Evolutionary conservation across 2,888 invertebrate species (phyloP), one percentile per base, ranked within the genome.

Genomic region (Platypus cylindrus): DNA sequence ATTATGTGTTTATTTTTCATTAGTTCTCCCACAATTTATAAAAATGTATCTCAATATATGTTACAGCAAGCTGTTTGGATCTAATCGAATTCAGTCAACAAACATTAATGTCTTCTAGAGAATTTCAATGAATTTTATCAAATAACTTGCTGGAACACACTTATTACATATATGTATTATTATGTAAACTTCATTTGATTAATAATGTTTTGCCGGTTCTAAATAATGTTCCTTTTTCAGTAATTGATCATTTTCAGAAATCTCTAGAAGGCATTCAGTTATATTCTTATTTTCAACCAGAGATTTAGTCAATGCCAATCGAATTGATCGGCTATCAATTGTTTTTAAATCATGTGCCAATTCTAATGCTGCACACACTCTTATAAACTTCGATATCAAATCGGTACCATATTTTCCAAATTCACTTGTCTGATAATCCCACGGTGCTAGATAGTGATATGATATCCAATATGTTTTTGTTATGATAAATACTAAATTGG

Each of bases 361-460:
- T 1, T 78, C 80, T 5, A 85, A 54, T 0, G 78, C 76, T 0
- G 76, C 75, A 57, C 72, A 79, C 1, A 81, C 67, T 26, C 78
- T 67, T 32, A 86, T 77, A 48, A 79, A 70, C 1, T 72, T 67
- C 0, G 79, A 73, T 0, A 72, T 70, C 38, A 70, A 75, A 3
- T 79, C 84, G 1, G 60, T 59, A 62, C 73, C 74, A 49, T 86
- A 86, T 27, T 71, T 70, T 2, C 86, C 86, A 45, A 70, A 86
- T 59, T 87, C 86, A 5, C 80, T 78, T n/a, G 73, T 75, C 52
- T 82, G 81, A 60, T 82, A 86, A 52, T 87, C 86, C 62, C 75
- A 74, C 0, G 84, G 80, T 14, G 81, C 56, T 14, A 82, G 52
- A 48, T 86, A 85, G 52, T 87, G 86, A 53, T 83, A 87, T 41